Evolutionary conservation across 2,888 invertebrate species (phyloP), one percentile per base, ranked within the genome.

Genomic region (Nudaria mundana): DNA sequence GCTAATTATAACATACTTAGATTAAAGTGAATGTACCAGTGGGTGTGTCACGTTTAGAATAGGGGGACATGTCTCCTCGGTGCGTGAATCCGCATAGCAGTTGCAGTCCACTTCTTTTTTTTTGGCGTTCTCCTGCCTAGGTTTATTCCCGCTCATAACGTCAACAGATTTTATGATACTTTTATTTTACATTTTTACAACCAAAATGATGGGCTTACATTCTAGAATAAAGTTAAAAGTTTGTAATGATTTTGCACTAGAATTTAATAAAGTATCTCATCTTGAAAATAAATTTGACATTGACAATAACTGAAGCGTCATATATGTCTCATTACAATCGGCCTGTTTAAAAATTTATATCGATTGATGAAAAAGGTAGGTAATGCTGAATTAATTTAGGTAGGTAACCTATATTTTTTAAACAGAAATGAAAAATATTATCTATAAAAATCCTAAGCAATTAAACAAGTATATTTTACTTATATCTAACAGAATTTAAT

Each of bases 31-130:
- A n/a, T 14, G 6, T 49, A 86, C 87, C 79, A 87, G 63, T 0
- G 87, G 87, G 41, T 87, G 87, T 5, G 87, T 81, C 20, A 83
- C 71, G 43, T 81, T 82, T 1, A 54, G 64, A 2, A 69, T 32
- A 0, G 71, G 68, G 10, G 79, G 79, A 35, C 81, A 81, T 0
- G 50, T 4, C 32, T 64, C 62, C 38, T 44, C 52, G 6, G 44
- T 48, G 39, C 57, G 64, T 3, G 68, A 43, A 37, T 66, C 54
- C 30, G 66, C 58, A 47, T 48, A 70, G 48, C 77, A 75, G 8
- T 41, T 56, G 52, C 76, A 76, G 43, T 72, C 33, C n/a, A n/a
- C n/a, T 22, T 34, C 63, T 28, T 59, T 53, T 22, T 59, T 55
- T 11, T 29, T 26, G 14, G 10, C 32, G 37, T 51, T 60, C 40